Evolutionary conservation across 2,797 vertebrate genomes (phyloP), one percentile per base, ranked within the genome.

Genomic region (Anguilla obscura): DNA sequence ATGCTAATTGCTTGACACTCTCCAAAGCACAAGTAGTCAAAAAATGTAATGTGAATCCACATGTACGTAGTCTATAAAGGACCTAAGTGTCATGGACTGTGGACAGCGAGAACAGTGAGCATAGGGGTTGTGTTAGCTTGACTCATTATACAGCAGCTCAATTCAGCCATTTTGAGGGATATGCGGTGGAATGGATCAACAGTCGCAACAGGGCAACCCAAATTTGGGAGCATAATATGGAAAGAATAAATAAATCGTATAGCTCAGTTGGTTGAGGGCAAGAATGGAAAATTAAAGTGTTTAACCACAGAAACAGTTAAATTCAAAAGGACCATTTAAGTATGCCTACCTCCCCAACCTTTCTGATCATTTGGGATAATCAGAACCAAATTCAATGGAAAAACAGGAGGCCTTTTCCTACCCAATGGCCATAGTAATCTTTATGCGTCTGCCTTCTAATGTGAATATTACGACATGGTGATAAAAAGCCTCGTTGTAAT

Each of bases 401-500:
- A 89, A 84, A 58, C 85, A 85, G 86, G 79, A 91, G 85, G 89
- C 88, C 88, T 89, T 87, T 90, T 60, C 88, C 80, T 80, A 71
- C 85, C 10, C 90, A 92, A 90, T 88, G 66, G 89, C 86, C 74
- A 71, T 66, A 33, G 80, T 89, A 88, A 90, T 91, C 83, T 90
- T 91, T 89, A 89, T 91, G 85, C 85, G 88, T 91, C 89, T 91
- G 88, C 88, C 89, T 87, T 88, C 85, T 90, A 91, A 90, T 90
- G 89, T 69, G 82, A 90, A 89, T 90, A 91, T 90, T 92, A 89
- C 84, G 84, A 83, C 88, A 63, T 1, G 85, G 88, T 86, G 88
- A 60, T 90, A 90, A 91, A 91, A 92, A 71, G 85, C 86, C 89
- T 88, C 79, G 85, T 84, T 87, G 58, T 84, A 88, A 91, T 84